Conservation (phyloP, 1,140 invertebrate genomes). For the Caenorhabditis tropicalis region DNA sequence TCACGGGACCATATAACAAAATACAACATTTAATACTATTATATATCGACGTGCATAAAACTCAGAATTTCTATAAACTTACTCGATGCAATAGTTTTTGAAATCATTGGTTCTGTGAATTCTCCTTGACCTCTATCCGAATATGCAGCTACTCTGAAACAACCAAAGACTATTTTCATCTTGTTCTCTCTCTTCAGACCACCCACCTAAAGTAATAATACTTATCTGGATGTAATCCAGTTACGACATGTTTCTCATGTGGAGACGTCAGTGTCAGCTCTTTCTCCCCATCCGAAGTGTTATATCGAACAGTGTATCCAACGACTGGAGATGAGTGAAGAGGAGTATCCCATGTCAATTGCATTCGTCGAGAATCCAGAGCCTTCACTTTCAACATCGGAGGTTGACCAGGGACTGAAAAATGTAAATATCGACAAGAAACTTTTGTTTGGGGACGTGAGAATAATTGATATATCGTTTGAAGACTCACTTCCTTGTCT, state of each 20-base stretch:
- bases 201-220: conserved; percentile 58
- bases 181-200: not conserved
- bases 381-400: conserved; percentile 41
- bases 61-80: not conserved
- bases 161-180: not conserved
- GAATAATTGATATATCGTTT: not conserved
- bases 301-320: conserved; percentile 57
- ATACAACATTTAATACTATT: not conserved
- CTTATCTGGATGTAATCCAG: conserved; percentile 55
- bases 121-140: conserved; percentile 59
- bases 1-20: conserved; percentile 2
- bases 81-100: conserved; percentile 51
- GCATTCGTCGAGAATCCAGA: conserved; percentile 54
- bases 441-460: too few species aligned
- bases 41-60: too few species aligned
- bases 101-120: conserved; percentile 53
- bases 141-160: conserved; percentile 60
- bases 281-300: conserved; percentile 47
- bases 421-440: not conserved
- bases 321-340: conserved; percentile 52
- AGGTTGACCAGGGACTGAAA: conserved; percentile 61
- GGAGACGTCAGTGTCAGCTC: conserved; percentile 59
- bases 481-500: conserved; percentile 57
- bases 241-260: conserved; percentile 58
- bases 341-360: conserved; percentile 59